Evolutionary conservation across 2,113 vertebrate genomes (phyloP), one percentile per base, ranked within the genome.

Genomic region (Sigmodon hispidus): DNA sequence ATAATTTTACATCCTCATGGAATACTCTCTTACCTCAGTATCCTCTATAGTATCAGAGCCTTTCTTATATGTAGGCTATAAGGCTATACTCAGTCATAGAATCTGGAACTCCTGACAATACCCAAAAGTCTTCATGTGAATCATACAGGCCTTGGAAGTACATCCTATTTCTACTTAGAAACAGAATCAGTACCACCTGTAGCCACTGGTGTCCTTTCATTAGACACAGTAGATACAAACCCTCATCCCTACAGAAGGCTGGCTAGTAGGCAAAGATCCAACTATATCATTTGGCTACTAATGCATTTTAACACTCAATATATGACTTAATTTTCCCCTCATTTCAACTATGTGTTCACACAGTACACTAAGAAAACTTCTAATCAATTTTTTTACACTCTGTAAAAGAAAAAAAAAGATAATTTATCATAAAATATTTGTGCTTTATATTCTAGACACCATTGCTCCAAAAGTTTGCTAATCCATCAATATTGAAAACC

Each of bases 401-500:
- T 81, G 26, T 24, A 81, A 72, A 89, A 85, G 57, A 9, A 94
- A 92, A 90, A 90, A 69, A 11, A 91, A 92, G 36, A n/a, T 70
- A 59, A 92, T 89, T 87, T 77, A 83, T 55, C 13, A 89, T 21
- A 75, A 50, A 61, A 48, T 43, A 83, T 96, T 75, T 59, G 94
- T 11, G 34, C 34, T 80, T 80, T 75, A 79, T 21, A 94, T 48
- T 90, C 40, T 87, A n/a, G 34, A 52, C 22, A 45, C 0, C 89
- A 61, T 90, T 94, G 93, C 75, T 95, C 87, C 22, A 75, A 95
- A 96, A 89, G 31, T 10, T 50, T 83, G 19, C 4, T 43, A 89
- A 79, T 43, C 43, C 36, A 84, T 45, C 19, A 67, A 24, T 50
- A 86, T 29, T 61, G 19, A 75, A 93, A 96, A 70, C 2, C 31